Evolutionary conservation across 2,797 vertebrate species (phyloP).

Genomic region (Crax fasciolata): DNA sequence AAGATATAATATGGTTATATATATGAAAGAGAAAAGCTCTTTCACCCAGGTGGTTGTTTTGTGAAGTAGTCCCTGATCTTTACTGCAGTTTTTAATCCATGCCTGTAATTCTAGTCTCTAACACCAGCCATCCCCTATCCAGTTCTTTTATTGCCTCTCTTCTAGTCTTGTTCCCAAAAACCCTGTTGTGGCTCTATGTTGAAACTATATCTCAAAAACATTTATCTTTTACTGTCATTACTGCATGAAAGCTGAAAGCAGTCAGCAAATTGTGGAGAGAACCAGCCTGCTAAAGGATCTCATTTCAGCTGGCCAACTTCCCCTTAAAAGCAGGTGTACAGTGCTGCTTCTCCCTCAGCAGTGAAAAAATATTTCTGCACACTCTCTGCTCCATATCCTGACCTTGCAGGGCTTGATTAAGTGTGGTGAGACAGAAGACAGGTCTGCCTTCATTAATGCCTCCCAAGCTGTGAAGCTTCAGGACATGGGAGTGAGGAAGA

Average conservation of each 20-base stretch:
- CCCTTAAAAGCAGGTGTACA: neutral
- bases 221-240: neutral
- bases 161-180: neutral
- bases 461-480: neutral
- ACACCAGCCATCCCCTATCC: neutral
- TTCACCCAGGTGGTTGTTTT: neutral
- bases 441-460: neutral
- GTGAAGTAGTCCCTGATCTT: neutral
- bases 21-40: neutral
- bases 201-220: neutral
- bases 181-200: neutral
- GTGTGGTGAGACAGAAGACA: neutral
- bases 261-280: neutral
- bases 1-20: neutral
- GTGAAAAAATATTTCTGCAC: neutral
- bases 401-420: neutral
- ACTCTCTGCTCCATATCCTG: neutral
- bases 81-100: neutral
- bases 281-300: rapidly evolving
- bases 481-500: neutral
- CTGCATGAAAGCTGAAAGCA: neutral
- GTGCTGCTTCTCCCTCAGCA: neutral
- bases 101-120: neutral
- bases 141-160: neutral
- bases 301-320: neutral